Evolutionary conservation across 2,797 vertebrate genomes (phyloP).

Genomic region (Siniperca scherzeri): DNA sequence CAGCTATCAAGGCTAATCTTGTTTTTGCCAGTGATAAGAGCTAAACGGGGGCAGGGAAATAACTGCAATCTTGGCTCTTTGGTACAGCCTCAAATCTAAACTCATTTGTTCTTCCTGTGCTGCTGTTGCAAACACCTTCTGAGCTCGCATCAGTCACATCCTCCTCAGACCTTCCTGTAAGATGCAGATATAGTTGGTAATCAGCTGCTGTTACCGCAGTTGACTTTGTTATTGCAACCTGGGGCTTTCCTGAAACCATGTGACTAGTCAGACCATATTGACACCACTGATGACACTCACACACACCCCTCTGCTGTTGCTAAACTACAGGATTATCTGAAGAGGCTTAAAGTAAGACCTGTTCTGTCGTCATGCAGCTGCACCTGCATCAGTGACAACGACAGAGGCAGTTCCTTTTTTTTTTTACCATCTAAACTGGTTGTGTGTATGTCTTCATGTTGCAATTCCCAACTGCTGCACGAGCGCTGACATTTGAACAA

Average conservation of each 20-base stretch:
- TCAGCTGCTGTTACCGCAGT: conserved; percentile 55
- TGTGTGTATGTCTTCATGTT: background rate
- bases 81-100: conserved; percentile 6
- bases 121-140: conserved; percentile 42
- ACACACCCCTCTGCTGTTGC: conserved; percentile 60
- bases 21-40: conserved; percentile 21
- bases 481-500: conserved; percentile 14
- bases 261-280: conserved; percentile 79
- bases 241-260: conserved; percentile 84
- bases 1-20: background rate
- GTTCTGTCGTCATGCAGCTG: conserved; percentile 44
- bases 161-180: conserved; percentile 40
- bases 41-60: background rate
- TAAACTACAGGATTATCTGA: conserved; percentile 59
- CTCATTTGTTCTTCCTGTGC: conserved; percentile 14
- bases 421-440: background rate
- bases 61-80: background rate
- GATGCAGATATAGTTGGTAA: conserved; percentile 43
- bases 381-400: conserved; percentile 20
- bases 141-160: conserved; percentile 58
- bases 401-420: conserved; percentile 1
- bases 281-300: conserved; percentile 37
- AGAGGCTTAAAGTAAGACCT: conserved; percentile 50
- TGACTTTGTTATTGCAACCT: conserved; percentile 45
- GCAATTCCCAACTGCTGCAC: conserved; percentile 13